A percentile compares a stretch with the other conserved stretches of the same genome.
Evolutionary conservation across 2,888 invertebrate species (phyloP).

Genomic region (Meghimatium bilineatum): DNA sequence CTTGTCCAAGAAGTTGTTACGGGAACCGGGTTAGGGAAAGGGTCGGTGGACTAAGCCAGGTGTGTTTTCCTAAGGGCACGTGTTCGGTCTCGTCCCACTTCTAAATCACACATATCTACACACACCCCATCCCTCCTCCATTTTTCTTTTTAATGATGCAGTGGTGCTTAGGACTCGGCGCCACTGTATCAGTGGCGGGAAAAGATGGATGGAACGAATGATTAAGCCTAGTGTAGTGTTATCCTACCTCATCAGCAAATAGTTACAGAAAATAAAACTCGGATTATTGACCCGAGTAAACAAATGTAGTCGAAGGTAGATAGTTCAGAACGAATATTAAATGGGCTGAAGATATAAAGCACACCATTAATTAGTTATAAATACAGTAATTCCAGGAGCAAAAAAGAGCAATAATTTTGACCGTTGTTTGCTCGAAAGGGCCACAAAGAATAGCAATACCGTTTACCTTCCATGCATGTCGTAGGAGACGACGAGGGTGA

Average conservation of each 20-base stretch:
- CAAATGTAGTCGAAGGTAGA: neutral
- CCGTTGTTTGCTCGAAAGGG: no score
- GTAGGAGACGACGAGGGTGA: no score
- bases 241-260: no score
- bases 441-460: no score
- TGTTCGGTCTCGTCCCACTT: neutral
- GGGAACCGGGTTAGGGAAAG: neutral
- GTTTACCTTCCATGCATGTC: no score
- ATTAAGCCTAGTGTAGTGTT: neutral
- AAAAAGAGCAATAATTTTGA: no score
- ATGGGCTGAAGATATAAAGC: no score
- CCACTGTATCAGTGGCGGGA: neutral
- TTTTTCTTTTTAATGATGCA: neutral
- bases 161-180: neutral
- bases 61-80: neutral
- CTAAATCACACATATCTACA: no score
- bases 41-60: slow-evolving; percentile 2
- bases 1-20: neutral
- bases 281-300: neutral
- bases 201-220: neutral
- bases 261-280: neutral
- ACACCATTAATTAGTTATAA: no score
- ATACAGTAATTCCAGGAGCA: no score
- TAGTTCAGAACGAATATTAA: no score
- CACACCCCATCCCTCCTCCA: neutral